Evolutionary conservation across 2,113 vertebrate genomes (phyloP).

Genomic region (Empidonax alnorum): DNA sequence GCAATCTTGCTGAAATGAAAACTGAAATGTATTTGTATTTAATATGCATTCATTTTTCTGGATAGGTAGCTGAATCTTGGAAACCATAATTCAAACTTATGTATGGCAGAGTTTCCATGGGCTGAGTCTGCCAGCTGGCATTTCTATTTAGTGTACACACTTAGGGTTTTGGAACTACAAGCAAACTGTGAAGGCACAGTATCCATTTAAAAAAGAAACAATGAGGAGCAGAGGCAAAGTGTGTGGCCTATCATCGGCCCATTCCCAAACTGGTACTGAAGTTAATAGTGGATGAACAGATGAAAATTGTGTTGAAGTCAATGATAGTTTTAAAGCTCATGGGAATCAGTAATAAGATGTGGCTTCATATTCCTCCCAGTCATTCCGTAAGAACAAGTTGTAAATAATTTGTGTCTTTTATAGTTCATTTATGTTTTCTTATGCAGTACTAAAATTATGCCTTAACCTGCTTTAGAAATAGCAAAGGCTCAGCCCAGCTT

Average conservation of each 20-base stretch:
- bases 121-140: slow-evolving; percentile 19
- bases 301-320: background rate
- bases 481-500: background rate
- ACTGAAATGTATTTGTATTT: slow-evolving; percentile 37
- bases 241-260: background rate
- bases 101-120: background rate
- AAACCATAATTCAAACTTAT: slow-evolving; percentile 35
- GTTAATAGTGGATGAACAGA: background rate
- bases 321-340: background rate
- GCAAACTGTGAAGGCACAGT: background rate
- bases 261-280: background rate
- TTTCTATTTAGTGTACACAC: background rate
- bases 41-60: slow-evolving; percentile 34
- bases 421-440: background rate
- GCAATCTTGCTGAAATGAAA: slow-evolving; percentile 28
- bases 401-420: background rate
- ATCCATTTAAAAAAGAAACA: background rate
- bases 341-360: background rate
- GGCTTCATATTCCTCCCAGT: background rate
- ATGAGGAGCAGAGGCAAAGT: background rate
- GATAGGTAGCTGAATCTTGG: slow-evolving; percentile 3
- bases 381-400: background rate
- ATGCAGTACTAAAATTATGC: background rate
- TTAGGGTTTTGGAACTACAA: background rate
- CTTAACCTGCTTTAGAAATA: background rate